phyloP scores from a whole-genome alignment of 1,140 invertebrate genomes.

The Drosophila azteca region DNA sequence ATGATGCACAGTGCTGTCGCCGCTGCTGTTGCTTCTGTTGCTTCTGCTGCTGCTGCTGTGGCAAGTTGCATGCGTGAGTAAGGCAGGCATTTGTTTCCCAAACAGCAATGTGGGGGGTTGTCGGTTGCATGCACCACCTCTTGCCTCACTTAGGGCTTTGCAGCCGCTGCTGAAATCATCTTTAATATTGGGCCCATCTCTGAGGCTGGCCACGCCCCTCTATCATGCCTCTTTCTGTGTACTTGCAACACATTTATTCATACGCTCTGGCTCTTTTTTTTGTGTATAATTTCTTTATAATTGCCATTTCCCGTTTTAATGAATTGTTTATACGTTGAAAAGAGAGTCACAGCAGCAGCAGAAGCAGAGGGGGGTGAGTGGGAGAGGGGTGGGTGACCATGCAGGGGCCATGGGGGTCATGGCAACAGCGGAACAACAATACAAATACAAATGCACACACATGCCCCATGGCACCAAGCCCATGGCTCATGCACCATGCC shows the following conservation, averaged over 20 bases:
- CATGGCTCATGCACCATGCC: slow-evolving; percentile 1
- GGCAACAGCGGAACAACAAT: slow-evolving; percentile 52
- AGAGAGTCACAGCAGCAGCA: slow-evolving; percentile 24
- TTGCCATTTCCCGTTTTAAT: slow-evolving; percentile 77
- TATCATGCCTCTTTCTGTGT: not conserved
- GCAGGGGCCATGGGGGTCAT: slow-evolving; percentile 51
- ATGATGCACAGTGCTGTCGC: slow-evolving; percentile 42
- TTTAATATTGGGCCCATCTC: slow-evolving; percentile 9
- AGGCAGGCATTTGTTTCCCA: slow-evolving; percentile 50
- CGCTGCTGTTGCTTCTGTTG: slow-evolving; percentile 23
- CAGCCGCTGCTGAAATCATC: slow-evolving; percentile 7
- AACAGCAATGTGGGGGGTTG: slow-evolving; percentile 32
- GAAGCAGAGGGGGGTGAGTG: slow-evolving; percentile 15
- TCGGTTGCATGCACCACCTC: slow-evolving; percentile 16
- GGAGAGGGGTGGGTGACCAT: not conserved
- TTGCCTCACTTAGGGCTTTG: slow-evolving; percentile 40
- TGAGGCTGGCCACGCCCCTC: slow-evolving; percentile 11
- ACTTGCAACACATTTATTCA: slow-evolving; percentile 7
- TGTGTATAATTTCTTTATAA: slow-evolving; percentile 60
- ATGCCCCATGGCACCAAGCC: no score
- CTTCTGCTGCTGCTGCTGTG: slow-evolving; percentile 19
- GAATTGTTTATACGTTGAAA: slow-evolving; percentile 69
- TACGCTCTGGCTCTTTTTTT: not conserved
- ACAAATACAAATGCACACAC: slow-evolving; percentile 14
- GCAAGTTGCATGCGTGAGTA: slow-evolving; percentile 46